phyloP scores from a whole-genome alignment of 30 jellyfish, hydroid and myxozoan species.

The Cassiopea xamachana region DNA sequence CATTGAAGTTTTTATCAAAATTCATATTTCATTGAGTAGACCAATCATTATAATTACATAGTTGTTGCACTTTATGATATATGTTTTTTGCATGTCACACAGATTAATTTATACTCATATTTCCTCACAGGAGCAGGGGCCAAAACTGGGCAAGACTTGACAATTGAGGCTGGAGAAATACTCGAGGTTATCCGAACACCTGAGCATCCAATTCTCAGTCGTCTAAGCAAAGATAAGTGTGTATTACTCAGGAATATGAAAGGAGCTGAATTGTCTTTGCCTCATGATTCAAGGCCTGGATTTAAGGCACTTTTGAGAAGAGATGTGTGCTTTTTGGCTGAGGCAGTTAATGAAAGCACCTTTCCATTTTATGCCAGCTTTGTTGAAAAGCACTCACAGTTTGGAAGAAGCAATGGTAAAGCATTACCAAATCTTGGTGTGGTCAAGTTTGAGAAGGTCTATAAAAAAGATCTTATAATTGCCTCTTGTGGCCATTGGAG shows the following conservation, averaged over 20 bases:
- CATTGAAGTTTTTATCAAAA: too few species aligned
- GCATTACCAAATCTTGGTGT: conserved; percentile 71
- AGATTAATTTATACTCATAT: not conserved
- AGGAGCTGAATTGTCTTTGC: conserved; percentile 79
- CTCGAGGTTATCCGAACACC: conserved; percentile 71
- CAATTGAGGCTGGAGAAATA: conserved; percentile 93
- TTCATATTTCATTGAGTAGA: too few species aligned
- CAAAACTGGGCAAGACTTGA: conserved; percentile 53
- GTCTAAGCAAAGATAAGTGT: conserved; percentile 25
- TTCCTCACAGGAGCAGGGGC: conserved; percentile 32
- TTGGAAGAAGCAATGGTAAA: not conserved
- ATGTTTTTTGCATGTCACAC: too few species aligned
- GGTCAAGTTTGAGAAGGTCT: conserved; percentile 35
- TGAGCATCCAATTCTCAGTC: conserved; percentile 17
- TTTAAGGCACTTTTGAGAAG: conserved; percentile 68
- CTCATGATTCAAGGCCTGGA: conserved; percentile 82
- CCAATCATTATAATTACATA: too few species aligned
- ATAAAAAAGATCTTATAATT: conserved; percentile 68
- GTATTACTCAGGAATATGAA: conserved; percentile 57
- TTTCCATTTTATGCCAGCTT: conserved; percentile 77
- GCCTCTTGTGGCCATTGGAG: conserved; percentile 85
- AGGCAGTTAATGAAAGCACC: conserved; percentile 27
- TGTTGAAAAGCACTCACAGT: conserved; percentile 12
- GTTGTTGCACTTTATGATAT: too few species aligned
- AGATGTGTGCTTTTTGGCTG: conserved; percentile 50